Evolutionary conservation across 2,888 invertebrate genomes (phyloP).

Genomic region (Parthenolecanium corni): DNA sequence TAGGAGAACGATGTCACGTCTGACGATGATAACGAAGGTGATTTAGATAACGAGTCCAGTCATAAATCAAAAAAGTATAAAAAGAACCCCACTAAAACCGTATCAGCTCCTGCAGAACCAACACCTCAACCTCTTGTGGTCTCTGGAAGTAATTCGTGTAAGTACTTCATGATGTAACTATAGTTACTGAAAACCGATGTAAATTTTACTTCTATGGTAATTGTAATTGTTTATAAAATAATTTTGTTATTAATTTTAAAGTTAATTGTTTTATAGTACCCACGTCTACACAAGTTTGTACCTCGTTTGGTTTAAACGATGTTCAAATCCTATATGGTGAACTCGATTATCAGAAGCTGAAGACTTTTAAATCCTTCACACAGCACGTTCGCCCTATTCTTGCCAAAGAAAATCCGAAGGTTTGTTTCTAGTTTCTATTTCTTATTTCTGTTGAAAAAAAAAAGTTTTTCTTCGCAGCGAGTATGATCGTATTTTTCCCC

Average conservation of each 20-base stretch:
- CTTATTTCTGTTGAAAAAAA: no score
- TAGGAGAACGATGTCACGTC: conserved; percentile 64
- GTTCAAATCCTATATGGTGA: conserved; percentile 84
- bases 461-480: no score
- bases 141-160: conserved; percentile 37
- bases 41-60: conserved; percentile 62
- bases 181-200: no score
- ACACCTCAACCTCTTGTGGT: conserved; percentile 39
- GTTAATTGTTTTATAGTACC: conserved; percentile 55
- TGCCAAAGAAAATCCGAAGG: conserved; percentile 89
- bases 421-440: conserved; percentile 38
- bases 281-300: conserved; percentile 85
- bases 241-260: conserved; percentile 3
- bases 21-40: conserved; percentile 49
- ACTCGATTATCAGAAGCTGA: conserved; percentile 75
- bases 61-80: conserved; percentile 53
- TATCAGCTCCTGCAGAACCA: background rate
- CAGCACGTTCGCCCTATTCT: conserved; percentile 85
- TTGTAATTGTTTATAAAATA: background rate
- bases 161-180: no score
- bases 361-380: conserved; percentile 86
- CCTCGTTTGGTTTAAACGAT: conserved; percentile 76
- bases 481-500: no score
- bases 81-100: conserved; percentile 38
- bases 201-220: background rate